Base-by-base conservation (phyloP, 2,113 vertebrate genomes). In the Haplotaxodon microlepis region DNA sequence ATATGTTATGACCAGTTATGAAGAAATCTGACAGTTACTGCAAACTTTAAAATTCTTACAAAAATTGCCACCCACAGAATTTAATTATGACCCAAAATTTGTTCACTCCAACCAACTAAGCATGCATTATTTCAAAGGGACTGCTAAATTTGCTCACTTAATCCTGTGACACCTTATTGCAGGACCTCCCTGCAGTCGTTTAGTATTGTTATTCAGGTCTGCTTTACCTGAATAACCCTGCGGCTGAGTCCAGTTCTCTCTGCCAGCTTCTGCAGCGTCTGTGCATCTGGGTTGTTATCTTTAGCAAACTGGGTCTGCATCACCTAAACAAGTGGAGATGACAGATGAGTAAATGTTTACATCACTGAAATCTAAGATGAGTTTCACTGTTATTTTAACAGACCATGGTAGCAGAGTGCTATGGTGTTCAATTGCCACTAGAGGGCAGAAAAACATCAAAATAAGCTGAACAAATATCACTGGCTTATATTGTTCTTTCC, bases 281-380 rank as follows among this genome's bases (percentile, higher is more conserved):
- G 98, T 24, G 98, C 98, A 10, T 99, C 98, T 71, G 98, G 98
- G 88, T 99, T 99, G 95, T 99, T 99, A 94, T 99, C 98, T 96
- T 98, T 98, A 93, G 98, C 97, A 97, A 99, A 99, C 82, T 99
- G 98, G 91, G 97, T 97, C 94, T 99, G 98, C 98, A 99, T 99
- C 81, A 99, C 98, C 98, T 99, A 93, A 31, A 93, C 3, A 61
- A 7, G n/a, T 8, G 21, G 29, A 86, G 38, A 85, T 16, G 9
- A 81, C 11, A 69, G 57, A 51, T 7, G n/a, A 10, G 10, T 7
- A 42, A 14, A 17, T 21, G 16, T 61, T 57, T 24, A 83, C 16
- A 54, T 38, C 12, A 19, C 21, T 78, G 16, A 31, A 78, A 31
- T 50, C 4, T 12, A 27, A 78, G 71, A 50, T 13, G 3, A 12